phyloP scores from a whole-genome alignment of 2,113 vertebrate genomes.

The Tenrec ecaudatus region DNA sequence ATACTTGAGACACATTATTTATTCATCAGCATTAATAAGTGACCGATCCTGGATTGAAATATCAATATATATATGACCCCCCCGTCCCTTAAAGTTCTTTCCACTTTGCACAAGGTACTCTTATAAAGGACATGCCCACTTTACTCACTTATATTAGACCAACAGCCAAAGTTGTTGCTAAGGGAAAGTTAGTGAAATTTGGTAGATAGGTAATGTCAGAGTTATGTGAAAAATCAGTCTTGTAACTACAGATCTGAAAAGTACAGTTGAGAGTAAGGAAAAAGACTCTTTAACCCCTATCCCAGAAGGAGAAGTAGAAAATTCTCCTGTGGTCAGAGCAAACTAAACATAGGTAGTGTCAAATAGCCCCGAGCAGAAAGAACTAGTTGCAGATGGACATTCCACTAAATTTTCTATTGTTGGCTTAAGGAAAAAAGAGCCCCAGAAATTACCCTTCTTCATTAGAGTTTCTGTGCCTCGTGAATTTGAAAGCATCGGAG shows the following conservation, averaged over 20 bases:
- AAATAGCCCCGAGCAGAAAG: neutral
- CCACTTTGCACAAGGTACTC: neutral
- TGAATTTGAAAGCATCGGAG: neutral
- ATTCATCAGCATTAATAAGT: neutral
- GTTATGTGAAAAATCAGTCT: neutral
- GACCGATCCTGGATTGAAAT: neutral
- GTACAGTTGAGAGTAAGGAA: neutral
- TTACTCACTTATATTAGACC: conserved; percentile 34
- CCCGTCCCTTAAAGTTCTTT: neutral
- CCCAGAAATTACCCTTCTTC: neutral
- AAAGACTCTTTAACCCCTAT: neutral
- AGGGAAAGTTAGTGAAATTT: neutral
- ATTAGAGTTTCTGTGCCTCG: neutral
- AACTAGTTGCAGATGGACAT: neutral
- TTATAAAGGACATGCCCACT: neutral
- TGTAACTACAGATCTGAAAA: neutral
- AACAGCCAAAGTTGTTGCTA: neutral
- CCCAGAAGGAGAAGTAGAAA: neutral
- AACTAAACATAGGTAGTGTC: neutral
- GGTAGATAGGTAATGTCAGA: neutral
- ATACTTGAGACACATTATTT: neutral
- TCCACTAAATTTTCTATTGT: neutral
- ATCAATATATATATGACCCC: too few relatives aligned
- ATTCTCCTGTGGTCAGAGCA: neutral
- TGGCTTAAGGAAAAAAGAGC: too few relatives aligned